Conservation (phyloP, 2,797 vertebrate species). For the Melanotaenia boesemani region DNA sequence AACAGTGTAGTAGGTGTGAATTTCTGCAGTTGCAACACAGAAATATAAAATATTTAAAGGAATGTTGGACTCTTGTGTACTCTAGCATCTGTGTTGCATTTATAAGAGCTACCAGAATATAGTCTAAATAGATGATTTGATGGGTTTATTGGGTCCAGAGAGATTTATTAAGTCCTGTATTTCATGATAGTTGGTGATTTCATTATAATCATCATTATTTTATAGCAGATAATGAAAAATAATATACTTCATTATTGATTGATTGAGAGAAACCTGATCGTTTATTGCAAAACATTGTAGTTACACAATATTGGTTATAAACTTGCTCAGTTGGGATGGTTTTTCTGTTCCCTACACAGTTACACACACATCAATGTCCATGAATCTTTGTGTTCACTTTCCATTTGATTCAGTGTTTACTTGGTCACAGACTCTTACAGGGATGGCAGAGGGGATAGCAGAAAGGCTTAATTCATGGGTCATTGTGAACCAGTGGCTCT, state of each 20-base stretch:
- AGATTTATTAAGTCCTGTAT: neutral
- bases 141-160: slow-evolving; percentile 6
- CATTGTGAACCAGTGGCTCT: too few relatives aligned
- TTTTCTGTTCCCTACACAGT: too few relatives aligned
- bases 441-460: too few relatives aligned
- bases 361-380: too few relatives aligned
- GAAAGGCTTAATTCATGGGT: too few relatives aligned
- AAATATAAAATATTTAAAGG: slow-evolving; percentile 24
- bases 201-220: neutral
- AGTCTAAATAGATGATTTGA: neutral
- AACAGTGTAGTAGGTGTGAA: neutral
- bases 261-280: neutral
- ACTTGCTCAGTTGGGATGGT: too few relatives aligned
- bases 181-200: neutral
- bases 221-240: neutral
- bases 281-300: too few relatives aligned
- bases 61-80: neutral
- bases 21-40: slow-evolving; percentile 6
- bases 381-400: too few relatives aligned
- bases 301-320: neutral
- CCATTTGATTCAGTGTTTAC: too few relatives aligned
- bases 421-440: too few relatives aligned
- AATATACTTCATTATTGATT: neutral
- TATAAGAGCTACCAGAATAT: neutral
- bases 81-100: slow-evolving; percentile 29